Conservation (phyloP, 1,140 invertebrate genomes). For the Nasonia giraulti region DNA sequence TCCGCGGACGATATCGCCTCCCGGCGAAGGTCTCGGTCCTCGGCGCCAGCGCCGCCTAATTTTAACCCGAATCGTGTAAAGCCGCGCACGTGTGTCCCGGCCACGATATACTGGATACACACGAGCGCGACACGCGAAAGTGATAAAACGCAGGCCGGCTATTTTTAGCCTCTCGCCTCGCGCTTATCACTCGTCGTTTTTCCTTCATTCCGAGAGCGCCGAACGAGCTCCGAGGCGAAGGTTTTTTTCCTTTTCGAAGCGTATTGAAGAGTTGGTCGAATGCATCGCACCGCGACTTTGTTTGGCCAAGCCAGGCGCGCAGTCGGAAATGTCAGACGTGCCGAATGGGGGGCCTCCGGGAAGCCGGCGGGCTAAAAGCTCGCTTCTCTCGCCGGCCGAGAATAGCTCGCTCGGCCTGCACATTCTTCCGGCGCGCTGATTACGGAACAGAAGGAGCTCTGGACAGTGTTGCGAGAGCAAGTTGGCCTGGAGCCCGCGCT, state of each 20-base stretch:
- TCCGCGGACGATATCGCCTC: too few species aligned
- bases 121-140: conserved; percentile 5
- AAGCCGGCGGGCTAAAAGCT: too few species aligned
- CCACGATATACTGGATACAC: too few species aligned
- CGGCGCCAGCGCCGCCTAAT: background rate
- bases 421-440: background rate
- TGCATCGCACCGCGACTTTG: too few species aligned
- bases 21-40: conserved; percentile 20
- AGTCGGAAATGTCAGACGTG: too few species aligned
- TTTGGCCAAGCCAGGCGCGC: too few species aligned
- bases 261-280: too few species aligned
- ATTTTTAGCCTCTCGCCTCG: background rate
- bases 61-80: conserved; percentile 3
- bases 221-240: too few species aligned
- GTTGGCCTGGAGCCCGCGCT: background rate
- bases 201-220: background rate
- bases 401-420: background rate
- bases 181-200: background rate
- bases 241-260: too few species aligned
- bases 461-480: background rate
- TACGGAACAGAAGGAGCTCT: background rate
- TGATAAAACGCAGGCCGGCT: background rate
- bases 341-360: too few species aligned
- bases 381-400: background rate
- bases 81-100: background rate